phyloP scores from a whole-genome alignment of 2,113 vertebrate species.

The Patagioenas fasciata region DNA sequence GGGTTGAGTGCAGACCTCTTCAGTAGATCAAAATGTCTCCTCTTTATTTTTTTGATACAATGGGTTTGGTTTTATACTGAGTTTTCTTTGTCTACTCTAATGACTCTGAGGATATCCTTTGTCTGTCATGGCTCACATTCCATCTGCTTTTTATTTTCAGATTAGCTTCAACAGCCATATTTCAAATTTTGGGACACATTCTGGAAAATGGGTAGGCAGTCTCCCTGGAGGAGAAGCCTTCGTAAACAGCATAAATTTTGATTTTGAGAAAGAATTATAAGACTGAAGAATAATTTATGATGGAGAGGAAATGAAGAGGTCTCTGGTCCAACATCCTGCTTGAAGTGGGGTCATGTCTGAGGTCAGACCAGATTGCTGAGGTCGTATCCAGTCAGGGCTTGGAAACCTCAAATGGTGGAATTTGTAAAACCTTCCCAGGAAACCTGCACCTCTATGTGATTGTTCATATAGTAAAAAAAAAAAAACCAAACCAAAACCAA shows the following conservation, averaged over 20 bases:
- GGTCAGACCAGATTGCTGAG: neutral
- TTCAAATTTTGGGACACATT: neutral
- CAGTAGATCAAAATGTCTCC: neutral
- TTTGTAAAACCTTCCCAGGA: neutral
- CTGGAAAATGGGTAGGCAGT: neutral
- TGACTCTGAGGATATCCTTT: neutral
- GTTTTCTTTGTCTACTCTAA: neutral
- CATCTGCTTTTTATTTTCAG: neutral
- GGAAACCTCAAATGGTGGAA: neutral
- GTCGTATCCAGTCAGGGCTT: neutral
- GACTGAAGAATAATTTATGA: neutral
- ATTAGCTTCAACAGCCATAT: neutral
- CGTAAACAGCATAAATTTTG: neutral
- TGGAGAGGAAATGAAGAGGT: neutral
- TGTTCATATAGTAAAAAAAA: fast-evolving
- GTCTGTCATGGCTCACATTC: neutral
- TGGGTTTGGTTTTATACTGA: neutral
- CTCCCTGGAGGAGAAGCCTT: neutral
- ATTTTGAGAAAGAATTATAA: neutral
- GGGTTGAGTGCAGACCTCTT: neutral
- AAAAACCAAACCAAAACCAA: too few relatives aligned
- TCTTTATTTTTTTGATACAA: neutral
- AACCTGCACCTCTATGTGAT: neutral
- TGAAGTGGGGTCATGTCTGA: neutral
- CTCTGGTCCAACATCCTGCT: neutral